Conservation (phyloP, 2,888 invertebrate genomes). For the Dorcus parallelipipedus region DNA sequence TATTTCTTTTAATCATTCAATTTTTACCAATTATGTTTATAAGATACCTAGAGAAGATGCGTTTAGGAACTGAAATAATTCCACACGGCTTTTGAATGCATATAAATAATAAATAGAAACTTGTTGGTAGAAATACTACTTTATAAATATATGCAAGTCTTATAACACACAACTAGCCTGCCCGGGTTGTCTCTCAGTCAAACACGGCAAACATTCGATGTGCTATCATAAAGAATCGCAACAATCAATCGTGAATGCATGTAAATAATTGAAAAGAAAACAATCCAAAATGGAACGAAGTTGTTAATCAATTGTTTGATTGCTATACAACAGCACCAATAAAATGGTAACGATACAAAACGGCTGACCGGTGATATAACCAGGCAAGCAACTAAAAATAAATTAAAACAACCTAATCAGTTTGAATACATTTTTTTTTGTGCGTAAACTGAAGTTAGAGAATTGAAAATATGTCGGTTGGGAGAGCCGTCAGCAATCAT, state of each 20-base stretch:
- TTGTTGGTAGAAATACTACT: background rate
- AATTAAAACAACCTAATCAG: constrained; percentile 35
- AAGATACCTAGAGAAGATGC: no score
- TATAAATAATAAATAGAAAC: background rate
- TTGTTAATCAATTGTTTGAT: constrained; percentile 4
- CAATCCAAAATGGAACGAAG: background rate
- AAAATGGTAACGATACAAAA: constrained; percentile 44
- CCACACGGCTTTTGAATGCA: background rate
- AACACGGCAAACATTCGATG: constrained; percentile 42
- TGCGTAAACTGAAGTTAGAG: constrained; percentile 19
- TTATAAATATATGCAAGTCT: constrained; percentile 13
- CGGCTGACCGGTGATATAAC: constrained; percentile 43
- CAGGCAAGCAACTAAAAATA: constrained; percentile 43
- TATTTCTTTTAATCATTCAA: no score
- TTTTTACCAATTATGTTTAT: no score
- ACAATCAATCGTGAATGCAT: constrained; percentile 2
- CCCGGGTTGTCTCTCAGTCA: constrained; percentile 52
- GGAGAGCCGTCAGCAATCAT: no score
- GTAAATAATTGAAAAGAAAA: constrained; percentile 1
- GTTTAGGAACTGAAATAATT: no score
- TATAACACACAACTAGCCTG: constrained; percentile 48
- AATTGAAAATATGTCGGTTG: constrained; percentile 3
- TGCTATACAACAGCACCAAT: constrained; percentile 8
- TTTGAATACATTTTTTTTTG: constrained; percentile 32
- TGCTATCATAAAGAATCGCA: constrained; percentile 21